phyloP scores from a whole-genome alignment of 2,888 invertebrate genomes.

The Candidula unifasciata region DNA sequence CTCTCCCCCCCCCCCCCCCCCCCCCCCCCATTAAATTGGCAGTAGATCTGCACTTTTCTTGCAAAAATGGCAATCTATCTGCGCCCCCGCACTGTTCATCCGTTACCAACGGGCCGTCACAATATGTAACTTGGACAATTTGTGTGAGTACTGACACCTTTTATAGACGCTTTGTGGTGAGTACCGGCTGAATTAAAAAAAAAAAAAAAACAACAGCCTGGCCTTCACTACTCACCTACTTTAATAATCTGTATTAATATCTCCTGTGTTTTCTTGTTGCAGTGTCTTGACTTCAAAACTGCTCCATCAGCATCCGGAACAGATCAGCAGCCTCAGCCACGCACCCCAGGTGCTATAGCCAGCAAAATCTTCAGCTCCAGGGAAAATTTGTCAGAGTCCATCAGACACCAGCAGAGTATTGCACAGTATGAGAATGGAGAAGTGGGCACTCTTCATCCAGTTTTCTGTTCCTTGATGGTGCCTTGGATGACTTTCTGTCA shows the following conservation, averaged over 20 bases:
- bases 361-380: not conserved
- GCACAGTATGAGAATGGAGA: conserved; percentile 80
- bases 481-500: conserved; percentile 83
- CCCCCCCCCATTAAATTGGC: no score
- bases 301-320: conserved; percentile 31
- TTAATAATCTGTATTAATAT: not conserved
- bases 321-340: conserved; percentile 54
- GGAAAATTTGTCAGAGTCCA: conserved; percentile 17
- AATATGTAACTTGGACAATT: no score
- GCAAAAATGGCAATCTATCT: no score
- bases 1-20: no score
- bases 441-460: conserved; percentile 80
- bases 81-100: no score
- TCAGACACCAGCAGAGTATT: conserved; percentile 46
- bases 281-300: conserved; percentile 45
- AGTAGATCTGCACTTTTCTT: no score
- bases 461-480: conserved; percentile 81
- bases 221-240: no score
- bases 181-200: no score
- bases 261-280: not conserved
- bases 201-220: no score
- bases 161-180: no score
- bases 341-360: conserved; percentile 30
- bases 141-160: not conserved
- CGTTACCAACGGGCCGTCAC: no score